Base-by-base conservation (phyloP, 1,140 invertebrate species). In the Dreissena polymorpha region DNA sequence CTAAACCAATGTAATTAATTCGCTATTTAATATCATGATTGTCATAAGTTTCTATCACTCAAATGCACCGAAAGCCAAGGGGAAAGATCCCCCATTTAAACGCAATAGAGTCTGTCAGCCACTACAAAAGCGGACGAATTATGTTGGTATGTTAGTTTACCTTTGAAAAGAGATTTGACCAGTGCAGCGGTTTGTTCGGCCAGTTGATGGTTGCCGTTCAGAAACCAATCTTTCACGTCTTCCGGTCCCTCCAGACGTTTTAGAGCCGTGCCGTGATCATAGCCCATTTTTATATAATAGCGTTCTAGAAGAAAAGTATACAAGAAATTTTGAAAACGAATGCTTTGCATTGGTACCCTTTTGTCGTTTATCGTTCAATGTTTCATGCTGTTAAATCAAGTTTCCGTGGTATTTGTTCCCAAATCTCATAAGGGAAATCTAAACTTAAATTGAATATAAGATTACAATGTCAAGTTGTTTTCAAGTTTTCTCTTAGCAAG, bases 211-310 rank as follows among this genome's bases (percentile, higher is more conserved):
- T 85, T 50, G 6, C 83, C 83, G 14, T 68, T 57, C 21, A 8
- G 29, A 64, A 68, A 85, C 83, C 83, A 85, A 50, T 50, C 39
- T n/a, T 85, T 78, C 8, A 79, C 69, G 10, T 85, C 83, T 0
- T 51, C 55, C 8, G 57, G 53, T 39, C 75, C 51, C 14, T 21
- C 25, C 5, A 85, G 39, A 16, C 16, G n/a, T 14, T 10, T 21
- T 14, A 18, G 7, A 21, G 55, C 12, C 10, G 29, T 21, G 18
- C 13, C 39, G 50, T 79, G 64, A 18, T 39, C 10, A 53, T 80
- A 51, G 14, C 83, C 83, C 3, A 85, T 60, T 74, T 85, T 85
- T 16, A 85, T 79, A 18, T 85, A 85, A 50, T 79, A 85, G 10
- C 69, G 53, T 18, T 64, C 76, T 80, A 39, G 16, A 18, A n/a